phyloP scores from a whole-genome alignment of 2,888 invertebrate genomes.

The Aleiodes testaceus region DNA sequence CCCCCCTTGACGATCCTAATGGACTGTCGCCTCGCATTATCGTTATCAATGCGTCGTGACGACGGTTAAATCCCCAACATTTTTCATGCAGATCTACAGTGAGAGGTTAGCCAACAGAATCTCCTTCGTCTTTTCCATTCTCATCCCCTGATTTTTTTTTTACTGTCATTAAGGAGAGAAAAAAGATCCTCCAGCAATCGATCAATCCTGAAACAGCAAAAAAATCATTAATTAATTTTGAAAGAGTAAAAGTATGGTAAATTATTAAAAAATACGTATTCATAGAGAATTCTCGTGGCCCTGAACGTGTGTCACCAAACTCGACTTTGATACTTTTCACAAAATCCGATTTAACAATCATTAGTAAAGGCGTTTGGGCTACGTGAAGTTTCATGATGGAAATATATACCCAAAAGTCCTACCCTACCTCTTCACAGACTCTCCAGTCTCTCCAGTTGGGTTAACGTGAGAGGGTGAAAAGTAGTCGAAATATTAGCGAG shows the following conservation, averaged over 20 bases:
- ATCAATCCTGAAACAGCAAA: slow-evolving; percentile 15
- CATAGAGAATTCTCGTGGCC: neutral
- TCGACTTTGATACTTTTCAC: slow-evolving; percentile 62
- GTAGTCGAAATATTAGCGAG: slow-evolving; percentile 41
- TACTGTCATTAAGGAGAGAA: slow-evolving; percentile 37
- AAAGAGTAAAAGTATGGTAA: neutral
- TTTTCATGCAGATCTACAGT: slow-evolving; percentile 55
- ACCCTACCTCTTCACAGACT: neutral
- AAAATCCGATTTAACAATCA: slow-evolving; percentile 54
- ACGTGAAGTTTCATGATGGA: slow-evolving; percentile 13
- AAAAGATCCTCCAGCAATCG: slow-evolving; percentile 31
- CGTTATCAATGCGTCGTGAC: slow-evolving; percentile 62
- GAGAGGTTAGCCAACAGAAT: slow-evolving; percentile 37
- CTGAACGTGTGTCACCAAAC: slow-evolving; percentile 50
- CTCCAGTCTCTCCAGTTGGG: slow-evolving; percentile 3
- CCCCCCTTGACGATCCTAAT: slow-evolving; percentile 51
- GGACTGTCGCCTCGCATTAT: slow-evolving; percentile 63
- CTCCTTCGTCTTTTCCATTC: slow-evolving; percentile 13
- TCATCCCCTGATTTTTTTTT: slow-evolving; percentile 5
- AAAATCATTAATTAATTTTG: neutral
- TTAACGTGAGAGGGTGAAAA: slow-evolving; percentile 38
- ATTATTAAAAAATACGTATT: slow-evolving; percentile 22
- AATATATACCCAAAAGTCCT: slow-evolving; percentile 21
- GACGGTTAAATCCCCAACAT: slow-evolving; percentile 61
- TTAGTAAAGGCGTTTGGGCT: slow-evolving; percentile 44